Base-by-base conservation (phyloP, 2,113 vertebrate species). In the Peucedramus taeniatus region DNA sequence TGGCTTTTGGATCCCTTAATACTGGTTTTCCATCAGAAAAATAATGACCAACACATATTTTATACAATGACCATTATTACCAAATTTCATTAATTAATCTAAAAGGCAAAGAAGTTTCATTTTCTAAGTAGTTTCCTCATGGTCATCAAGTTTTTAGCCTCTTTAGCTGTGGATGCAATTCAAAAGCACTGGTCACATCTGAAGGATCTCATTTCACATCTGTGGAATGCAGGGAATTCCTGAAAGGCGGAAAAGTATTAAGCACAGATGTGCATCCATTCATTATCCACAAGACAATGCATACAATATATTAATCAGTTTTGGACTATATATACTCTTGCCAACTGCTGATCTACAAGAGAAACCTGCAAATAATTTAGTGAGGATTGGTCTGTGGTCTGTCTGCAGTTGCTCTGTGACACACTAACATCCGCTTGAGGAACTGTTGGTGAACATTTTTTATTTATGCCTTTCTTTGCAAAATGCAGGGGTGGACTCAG, bases 181-280 rank as follows among this genome's bases (percentile, higher is more conserved):
- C 66, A 70, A 87, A 97, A 90, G 66, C 30, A 59, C 39, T n/a
- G 40, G 35, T 93, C 59, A 15, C 51, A 88, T 63, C 42, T 28
- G 51, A 93, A 86, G 42, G 66, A 74, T 50, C 40, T 80, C 59
- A 63, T 96, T 96, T 94, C 63, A 51, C 63, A 88, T 83, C 75
- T 71, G 27, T 59, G 78, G 93, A 94, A 96, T 44, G 59, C 3
- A 2, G 22, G 84, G 82, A 88, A 93, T 95, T 93, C 94, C 75
- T 97, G 66, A 94, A 93, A 85, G 66, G 54, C 2, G 0, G 49
- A 85, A 45, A 74, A 91, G 12, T 74, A 90, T 92, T 90, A 93
- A 54, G 85, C 54, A 70, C 94, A 97, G 91, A 95, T 95, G 96
- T 93, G 89, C 30, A 50, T 88, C 68, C 39, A 86, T 95, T 90